Percentiles rank a stretch among this genome's conserved stretches.
phyloP scores from a whole-genome alignment of 1,140 invertebrate genomes.

The Ips nitidus region DNA sequence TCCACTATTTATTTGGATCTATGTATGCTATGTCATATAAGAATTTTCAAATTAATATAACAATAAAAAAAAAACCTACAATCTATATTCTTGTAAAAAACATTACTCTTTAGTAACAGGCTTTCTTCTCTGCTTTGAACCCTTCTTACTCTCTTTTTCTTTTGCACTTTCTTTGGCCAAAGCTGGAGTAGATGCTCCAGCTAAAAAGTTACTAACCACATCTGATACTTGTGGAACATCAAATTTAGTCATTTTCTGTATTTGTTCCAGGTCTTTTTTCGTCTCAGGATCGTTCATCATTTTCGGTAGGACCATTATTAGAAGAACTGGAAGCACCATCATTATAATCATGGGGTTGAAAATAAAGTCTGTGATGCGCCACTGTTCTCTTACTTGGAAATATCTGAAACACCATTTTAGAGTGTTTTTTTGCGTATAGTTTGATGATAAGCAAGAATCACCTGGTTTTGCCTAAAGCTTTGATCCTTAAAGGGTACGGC shows the following conservation, averaged over 20 bases:
- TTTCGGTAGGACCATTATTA: slow-evolving; percentile 93
- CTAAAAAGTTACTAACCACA: slow-evolving; percentile 79
- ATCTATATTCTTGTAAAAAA: no score
- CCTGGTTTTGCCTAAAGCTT: slow-evolving; percentile 70
- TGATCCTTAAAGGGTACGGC: slow-evolving; percentile 88
- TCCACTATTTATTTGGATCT: no score
- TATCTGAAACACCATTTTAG: slow-evolving; percentile 61
- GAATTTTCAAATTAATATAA: no score
- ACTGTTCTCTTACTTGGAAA: slow-evolving; percentile 93
- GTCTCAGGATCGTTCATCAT: slow-evolving; percentile 97
- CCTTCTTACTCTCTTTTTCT: slow-evolving; percentile 26
- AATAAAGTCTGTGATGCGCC: slow-evolving; percentile 91
- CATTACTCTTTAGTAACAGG: slow-evolving; percentile 23
- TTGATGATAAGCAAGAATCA: slow-evolving; percentile 6
- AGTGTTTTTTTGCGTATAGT: neutral
- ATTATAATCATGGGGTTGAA: slow-evolving; percentile 98
- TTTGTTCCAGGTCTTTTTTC: slow-evolving; percentile 89
- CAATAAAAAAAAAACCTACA: no score
- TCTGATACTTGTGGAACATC: slow-evolving; percentile 90
- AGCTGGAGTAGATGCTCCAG: slow-evolving; percentile 53
- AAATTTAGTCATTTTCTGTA: slow-evolving; percentile 79
- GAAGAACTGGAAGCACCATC: slow-evolving; percentile 90
- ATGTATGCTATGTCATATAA: no score
- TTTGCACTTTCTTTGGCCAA: slow-evolving; percentile 11
- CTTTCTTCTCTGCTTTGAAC: slow-evolving; percentile 22